Conservation (phyloP, 2,888 invertebrate species). For the Tridacna gigas region DNA sequence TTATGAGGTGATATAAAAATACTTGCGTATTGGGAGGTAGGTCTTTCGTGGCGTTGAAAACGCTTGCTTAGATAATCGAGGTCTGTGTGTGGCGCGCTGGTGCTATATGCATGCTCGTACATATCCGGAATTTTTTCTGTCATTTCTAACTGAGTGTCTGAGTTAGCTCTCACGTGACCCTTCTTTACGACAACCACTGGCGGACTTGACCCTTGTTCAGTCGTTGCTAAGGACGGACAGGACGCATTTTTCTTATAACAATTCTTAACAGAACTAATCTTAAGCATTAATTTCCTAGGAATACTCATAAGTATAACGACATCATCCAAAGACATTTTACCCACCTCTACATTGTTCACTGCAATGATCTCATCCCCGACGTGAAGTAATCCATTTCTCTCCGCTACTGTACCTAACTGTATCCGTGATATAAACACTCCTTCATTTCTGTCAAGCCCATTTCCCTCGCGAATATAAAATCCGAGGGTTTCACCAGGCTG, state of each 20-base stretch:
- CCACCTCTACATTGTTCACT: slow-evolving; percentile 98
- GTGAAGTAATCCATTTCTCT: slow-evolving; percentile 98
- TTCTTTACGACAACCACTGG: slow-evolving; percentile 83
- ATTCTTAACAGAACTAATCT: slow-evolving; percentile 88
- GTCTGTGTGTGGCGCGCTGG: slow-evolving; percentile 69
- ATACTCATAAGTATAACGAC: slow-evolving; percentile 99
- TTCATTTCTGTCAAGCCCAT: slow-evolving; percentile 96
- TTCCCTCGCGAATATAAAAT: slow-evolving; percentile 99
- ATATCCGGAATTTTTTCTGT: slow-evolving; percentile 81
- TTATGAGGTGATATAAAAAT: slow-evolving; percentile 81
- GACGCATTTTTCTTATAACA: slow-evolving; percentile 80
- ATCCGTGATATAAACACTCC: slow-evolving; percentile 99
- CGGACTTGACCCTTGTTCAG: slow-evolving; percentile 80
- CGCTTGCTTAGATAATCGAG: slow-evolving; percentile 68
- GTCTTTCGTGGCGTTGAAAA: slow-evolving; percentile 62
- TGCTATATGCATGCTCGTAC: slow-evolving; percentile 69
- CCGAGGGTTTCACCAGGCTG: slow-evolving; percentile 99
- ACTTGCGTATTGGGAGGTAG: slow-evolving; percentile 80
- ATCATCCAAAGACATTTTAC: slow-evolving; percentile 98
- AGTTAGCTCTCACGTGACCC: slow-evolving; percentile 76
- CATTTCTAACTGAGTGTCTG: slow-evolving; percentile 80
- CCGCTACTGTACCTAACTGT: slow-evolving; percentile 97
- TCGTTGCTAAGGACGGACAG: slow-evolving; percentile 79
- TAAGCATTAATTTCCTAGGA: slow-evolving; percentile 96
- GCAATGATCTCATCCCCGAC: slow-evolving; percentile 99